Evolutionary conservation across 2,888 invertebrate genomes (phyloP), one percentile per base, ranked within the genome.

Genomic region (Polyommatus iphigenia): DNA sequence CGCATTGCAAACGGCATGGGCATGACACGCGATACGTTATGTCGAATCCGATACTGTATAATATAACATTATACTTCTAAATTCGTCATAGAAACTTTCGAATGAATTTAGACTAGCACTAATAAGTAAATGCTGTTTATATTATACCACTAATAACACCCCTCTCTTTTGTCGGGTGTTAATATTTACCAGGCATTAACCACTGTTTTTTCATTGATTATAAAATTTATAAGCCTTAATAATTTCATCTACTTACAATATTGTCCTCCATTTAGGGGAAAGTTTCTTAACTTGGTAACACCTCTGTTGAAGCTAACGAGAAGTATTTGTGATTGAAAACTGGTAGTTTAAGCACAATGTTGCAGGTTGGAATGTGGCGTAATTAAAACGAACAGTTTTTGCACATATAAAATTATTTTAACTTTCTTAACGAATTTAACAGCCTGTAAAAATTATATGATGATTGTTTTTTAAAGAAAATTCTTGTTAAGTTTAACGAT

Each of bases 361-460:
- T 88, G 88, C 86, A 88, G 87, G 88, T 87, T 86, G 92, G 91
- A 92, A 92, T 93, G 90, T 93, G 88, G 88, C 90, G 88, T 90
- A 90, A 93, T 93, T 92, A 91, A 88, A 85, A 87, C 84, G 81
- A 85, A 87, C 88, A 90, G 88, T 92, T 92, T 90, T 91, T 91
- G 89, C 88, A 80, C 83, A 85, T 88, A 87, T 87, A 84, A 76
- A 75, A 77, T 79, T 80, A 75, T 77, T 32, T 20, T 71, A 87
- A 87, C 86, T 86, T 88, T 88, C 88, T 86, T 91, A 89, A 91
- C 89, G 88, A 89, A 87, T 29, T 67, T 67, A 67, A 67, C 67
- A 32, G 29, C 67, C 29, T 29, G 15, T 67, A 62, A 67, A 67
- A 29, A 32, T 18, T 67, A 18, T 32, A 18, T 24, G 62, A 24